These are phyloP conservation scores for Sminthurinus signatus DNA, from an alignment of 1,140 invertebrate genomes.

Conservation along the genomic window DNA sequence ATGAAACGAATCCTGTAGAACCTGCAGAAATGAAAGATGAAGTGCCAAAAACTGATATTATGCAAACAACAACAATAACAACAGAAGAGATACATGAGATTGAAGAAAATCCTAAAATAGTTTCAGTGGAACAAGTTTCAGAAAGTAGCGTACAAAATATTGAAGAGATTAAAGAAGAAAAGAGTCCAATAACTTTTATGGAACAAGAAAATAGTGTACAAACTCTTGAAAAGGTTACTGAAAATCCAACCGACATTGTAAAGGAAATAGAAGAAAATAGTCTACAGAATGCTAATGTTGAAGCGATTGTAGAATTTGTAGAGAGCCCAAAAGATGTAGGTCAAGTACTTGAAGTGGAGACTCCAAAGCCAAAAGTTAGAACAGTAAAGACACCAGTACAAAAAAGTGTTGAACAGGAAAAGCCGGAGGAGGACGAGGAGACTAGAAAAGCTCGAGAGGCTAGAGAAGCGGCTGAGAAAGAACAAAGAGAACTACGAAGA, in stretches of 20 bases:
- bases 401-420: not conserved
- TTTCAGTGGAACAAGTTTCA: no score
- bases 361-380: not conserved
- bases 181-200: no score
- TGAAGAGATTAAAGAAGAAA: no score
- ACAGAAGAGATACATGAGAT: no score
- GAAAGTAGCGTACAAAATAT: no score
- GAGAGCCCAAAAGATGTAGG: not conserved
- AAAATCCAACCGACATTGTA: not conserved
- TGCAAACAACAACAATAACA: no score
- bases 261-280: not conserved
- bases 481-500: constrained; percentile 10
- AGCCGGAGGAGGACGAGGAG: not conserved
- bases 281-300: not conserved
- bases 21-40: no score
- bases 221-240: not conserved
- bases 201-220: no score
- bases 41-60: no score
- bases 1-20: no score
- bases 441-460: not conserved
- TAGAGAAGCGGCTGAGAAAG: not conserved
- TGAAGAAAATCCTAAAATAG: no score
- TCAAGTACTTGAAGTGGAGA: not conserved
- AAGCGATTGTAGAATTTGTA: not conserved
- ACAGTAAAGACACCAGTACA: not conserved